phyloP scores from a whole-genome alignment of 2,888 invertebrate genomes.

The Venusia cambrica region DNA sequence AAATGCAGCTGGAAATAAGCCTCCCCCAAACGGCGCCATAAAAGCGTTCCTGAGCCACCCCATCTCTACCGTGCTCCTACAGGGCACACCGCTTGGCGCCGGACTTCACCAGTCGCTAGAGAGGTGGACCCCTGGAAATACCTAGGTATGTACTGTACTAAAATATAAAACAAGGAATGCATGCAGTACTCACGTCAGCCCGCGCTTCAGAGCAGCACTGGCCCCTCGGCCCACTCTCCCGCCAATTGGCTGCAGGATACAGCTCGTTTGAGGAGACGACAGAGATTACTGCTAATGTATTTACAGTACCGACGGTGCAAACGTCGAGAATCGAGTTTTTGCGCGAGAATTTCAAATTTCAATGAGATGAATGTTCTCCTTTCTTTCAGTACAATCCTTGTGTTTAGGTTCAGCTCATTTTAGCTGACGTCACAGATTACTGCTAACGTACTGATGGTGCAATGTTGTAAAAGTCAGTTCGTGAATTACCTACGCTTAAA shows the following conservation, averaged over 20 bases:
- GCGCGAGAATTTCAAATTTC: conserved; percentile 1
- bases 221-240: conserved; percentile 34
- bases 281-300: conserved; percentile 47
- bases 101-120: no score
- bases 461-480: conserved; percentile 29
- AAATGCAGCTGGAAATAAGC: no score
- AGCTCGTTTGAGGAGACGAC: conserved; percentile 60
- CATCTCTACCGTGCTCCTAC: no score
- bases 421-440: conserved; percentile 52
- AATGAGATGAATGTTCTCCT: not conserved
- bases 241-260: conserved; percentile 71
- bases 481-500: no score
- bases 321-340: conserved; percentile 13
- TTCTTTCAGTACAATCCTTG: no score
- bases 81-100: no score
- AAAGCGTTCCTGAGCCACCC: no score
- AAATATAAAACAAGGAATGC: no score
- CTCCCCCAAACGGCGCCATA: no score
- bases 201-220: conserved; percentile 41
- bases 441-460: conserved; percentile 48
- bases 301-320: conserved; percentile 38
- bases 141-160: no score
- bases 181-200: conserved; percentile 35
- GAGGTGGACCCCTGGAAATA: no score
- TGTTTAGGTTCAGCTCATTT: conserved; percentile 68